Evolutionary conservation across 1,140 invertebrate genomes (phyloP).

Genomic region (Pentalonia nigronervosa): DNA sequence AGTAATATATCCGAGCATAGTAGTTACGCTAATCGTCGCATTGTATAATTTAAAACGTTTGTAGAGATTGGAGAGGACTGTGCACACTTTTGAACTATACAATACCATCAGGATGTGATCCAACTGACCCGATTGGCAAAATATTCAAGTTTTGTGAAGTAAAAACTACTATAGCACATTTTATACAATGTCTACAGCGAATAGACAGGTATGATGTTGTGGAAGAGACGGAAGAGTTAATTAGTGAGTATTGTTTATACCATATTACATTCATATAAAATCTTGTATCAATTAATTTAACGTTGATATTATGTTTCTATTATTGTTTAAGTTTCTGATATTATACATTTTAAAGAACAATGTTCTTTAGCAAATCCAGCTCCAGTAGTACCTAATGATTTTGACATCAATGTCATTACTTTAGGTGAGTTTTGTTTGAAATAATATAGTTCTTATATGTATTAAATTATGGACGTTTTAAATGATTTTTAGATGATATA

Average conservation of each 20-base stretch:
- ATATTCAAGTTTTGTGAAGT: slow-evolving; percentile 65
- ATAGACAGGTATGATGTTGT: slow-evolving; percentile 75
- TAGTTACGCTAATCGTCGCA: too few relatives aligned
- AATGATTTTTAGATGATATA: slow-evolving; percentile 66
- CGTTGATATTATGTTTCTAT: not conserved
- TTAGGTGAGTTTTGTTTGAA: slow-evolving; percentile 27
- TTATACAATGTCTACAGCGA: slow-evolving; percentile 67
- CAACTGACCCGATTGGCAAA: slow-evolving; percentile 67
- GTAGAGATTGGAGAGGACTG: slow-evolving; percentile 76
- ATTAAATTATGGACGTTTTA: not conserved
- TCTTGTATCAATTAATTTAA: not conserved
- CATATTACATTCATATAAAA: not conserved
- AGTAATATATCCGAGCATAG: too few relatives aligned
- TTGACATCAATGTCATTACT: slow-evolving; percentile 32
- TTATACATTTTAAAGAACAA: slow-evolving; percentile 21
- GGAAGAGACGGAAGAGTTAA: slow-evolving; percentile 68
- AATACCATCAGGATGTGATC: slow-evolving; percentile 66
- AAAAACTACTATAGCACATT: slow-evolving; percentile 66
- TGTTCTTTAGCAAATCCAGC: not conserved
- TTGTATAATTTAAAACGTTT: not conserved
- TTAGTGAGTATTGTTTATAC: slow-evolving; percentile 66
- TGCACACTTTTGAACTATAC: slow-evolving; percentile 67
- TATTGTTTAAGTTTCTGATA: slow-evolving; percentile 24
- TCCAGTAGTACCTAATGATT: slow-evolving; percentile 10
- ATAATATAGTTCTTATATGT: not conserved